phyloP scores from a whole-genome alignment of 2,113 vertebrate genomes.

The Desmodus rotundus region DNA sequence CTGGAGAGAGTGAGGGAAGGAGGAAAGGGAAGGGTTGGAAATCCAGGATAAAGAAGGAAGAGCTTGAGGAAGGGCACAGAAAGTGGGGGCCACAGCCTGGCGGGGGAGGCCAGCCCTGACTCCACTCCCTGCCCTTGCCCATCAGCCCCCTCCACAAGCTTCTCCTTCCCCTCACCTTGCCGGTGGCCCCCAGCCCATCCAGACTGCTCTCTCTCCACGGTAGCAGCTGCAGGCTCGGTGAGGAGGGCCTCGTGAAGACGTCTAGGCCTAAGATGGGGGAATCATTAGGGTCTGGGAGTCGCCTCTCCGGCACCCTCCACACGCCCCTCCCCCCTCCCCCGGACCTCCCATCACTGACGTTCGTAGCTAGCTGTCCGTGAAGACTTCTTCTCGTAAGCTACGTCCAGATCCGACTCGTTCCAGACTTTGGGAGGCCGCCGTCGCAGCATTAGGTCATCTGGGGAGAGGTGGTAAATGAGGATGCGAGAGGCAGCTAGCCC shows the following conservation, averaged over 20 bases:
- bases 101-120: background rate
- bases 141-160: background rate
- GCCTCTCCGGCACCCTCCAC: accelerated
- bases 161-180: constrained; percentile 79
- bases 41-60: background rate
- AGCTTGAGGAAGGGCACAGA: no score
- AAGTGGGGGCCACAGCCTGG: background rate
- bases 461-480: background rate
- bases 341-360: constrained; percentile 70
- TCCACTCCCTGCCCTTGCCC: background rate
- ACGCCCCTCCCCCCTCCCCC: background rate
- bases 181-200: constrained; percentile 76
- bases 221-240: constrained; percentile 76
- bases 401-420: constrained; percentile 91
- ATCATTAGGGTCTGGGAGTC: background rate
- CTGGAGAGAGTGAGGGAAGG: background rate
- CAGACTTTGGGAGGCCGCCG: constrained; percentile 83
- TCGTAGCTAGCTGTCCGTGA: constrained; percentile 82
- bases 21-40: background rate
- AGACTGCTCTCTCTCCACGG: constrained; percentile 91
- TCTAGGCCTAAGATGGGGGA: constrained; percentile 75
- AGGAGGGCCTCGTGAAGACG: constrained; percentile 71
- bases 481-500: accelerated
- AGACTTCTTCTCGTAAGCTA: constrained; percentile 85
- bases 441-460: constrained; percentile 82